Conservation (phyloP, 1,140 invertebrate species). For the Papilio polyxenes region DNA sequence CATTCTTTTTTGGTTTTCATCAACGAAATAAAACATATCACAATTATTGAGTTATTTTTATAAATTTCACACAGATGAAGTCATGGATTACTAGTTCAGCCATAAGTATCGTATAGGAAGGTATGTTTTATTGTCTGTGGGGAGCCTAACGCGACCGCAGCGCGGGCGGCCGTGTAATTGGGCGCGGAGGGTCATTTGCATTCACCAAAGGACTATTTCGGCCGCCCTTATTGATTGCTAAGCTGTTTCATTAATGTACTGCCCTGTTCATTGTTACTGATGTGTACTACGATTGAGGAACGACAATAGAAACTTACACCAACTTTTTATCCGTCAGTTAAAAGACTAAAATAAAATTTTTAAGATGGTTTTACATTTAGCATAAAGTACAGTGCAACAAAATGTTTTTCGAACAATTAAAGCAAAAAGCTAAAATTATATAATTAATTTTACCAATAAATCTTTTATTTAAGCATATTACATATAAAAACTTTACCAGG, state of each 20-base stretch:
- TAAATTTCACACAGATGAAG: too few relatives aligned
- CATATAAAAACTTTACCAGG: background rate
- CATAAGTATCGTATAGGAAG: background rate
- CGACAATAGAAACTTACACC: background rate
- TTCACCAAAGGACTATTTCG: constrained; percentile 57
- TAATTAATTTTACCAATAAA: too few relatives aligned
- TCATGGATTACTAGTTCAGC: background rate
- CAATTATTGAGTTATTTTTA: too few relatives aligned
- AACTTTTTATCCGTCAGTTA: background rate
- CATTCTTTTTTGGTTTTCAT: too few relatives aligned
- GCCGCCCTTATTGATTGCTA: constrained; percentile 48
- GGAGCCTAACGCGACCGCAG: constrained; percentile 7
- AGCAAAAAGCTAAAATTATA: too few relatives aligned
- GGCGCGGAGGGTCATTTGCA: constrained; percentile 60
- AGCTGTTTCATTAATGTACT: constrained; percentile 43
- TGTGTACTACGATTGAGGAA: background rate
- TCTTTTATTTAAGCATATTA: too few relatives aligned
- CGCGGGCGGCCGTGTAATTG: constrained; percentile 54
- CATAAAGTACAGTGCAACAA: too few relatives aligned
- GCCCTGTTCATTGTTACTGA: background rate
- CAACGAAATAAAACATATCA: too few relatives aligned
- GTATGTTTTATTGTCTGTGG: background rate
- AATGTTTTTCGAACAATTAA: too few relatives aligned
- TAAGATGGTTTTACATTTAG: too few relatives aligned
- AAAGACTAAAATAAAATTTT: background rate